phyloP scores from a whole-genome alignment of 1,140 invertebrate species.

The Pseudobourletiella spinata region DNA sequence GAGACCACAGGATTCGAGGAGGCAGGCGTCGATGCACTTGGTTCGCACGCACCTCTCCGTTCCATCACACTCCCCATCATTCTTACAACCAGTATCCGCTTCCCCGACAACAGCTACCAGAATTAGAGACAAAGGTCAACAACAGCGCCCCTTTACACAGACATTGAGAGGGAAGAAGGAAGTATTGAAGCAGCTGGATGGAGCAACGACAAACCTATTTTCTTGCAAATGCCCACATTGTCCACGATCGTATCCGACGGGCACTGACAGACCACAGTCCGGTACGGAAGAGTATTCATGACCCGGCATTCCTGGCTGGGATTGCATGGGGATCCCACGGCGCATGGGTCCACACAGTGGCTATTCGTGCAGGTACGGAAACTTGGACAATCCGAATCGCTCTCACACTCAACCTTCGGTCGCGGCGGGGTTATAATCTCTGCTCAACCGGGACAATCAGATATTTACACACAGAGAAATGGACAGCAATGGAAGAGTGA shows the following conservation, averaged over 20 bases:
- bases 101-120: slow-evolving; percentile 8
- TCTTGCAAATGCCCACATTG: slow-evolving; percentile 52
- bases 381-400: slow-evolving; percentile 64
- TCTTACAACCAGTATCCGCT: slow-evolving; percentile 25
- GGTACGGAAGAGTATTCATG: slow-evolving; percentile 63
- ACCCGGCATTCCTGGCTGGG: slow-evolving; percentile 66
- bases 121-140: not conserved
- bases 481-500: not conserved
- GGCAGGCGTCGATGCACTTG: slow-evolving; percentile 68
- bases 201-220: slow-evolving; percentile 45
- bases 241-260: slow-evolving; percentile 60
- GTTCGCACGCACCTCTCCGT: slow-evolving; percentile 62
- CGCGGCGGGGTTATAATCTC: not conserved
- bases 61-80: slow-evolving; percentile 61
- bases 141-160: not conserved
- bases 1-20: slow-evolving; percentile 61
- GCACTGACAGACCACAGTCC: slow-evolving; percentile 72
- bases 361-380: slow-evolving; percentile 64
- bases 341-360: slow-evolving; percentile 66
- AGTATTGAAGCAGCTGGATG: not conserved
- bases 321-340: slow-evolving; percentile 56
- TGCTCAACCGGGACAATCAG: not conserved
- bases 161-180: not conserved
- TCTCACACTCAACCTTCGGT: slow-evolving; percentile 56
- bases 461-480: too few species aligned